Percentiles rank a stretch among this genome's conserved stretches.
These are phyloP conservation scores for Anhinga rufa DNA, from an alignment of 2,113 vertebrate genomes.

Conservation along the genomic window DNA sequence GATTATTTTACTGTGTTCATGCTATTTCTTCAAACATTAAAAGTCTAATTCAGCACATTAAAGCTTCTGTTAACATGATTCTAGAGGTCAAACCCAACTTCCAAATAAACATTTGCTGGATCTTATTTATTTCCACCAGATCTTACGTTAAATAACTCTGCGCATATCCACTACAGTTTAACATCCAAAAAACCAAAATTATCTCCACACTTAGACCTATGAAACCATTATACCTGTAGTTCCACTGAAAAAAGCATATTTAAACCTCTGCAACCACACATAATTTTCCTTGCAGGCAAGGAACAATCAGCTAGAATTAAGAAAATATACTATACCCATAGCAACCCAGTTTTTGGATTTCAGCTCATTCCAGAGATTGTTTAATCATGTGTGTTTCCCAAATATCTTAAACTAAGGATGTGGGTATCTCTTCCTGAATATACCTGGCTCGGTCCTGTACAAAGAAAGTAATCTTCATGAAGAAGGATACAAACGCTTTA, in stretches of 20 bases:
- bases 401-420: constrained; percentile 56
- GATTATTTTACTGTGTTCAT: not conserved
- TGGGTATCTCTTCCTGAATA: constrained; percentile 32
- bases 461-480: not conserved
- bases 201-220: constrained; percentile 13
- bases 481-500: constrained; percentile 13
- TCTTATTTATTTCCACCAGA: constrained; percentile 38
- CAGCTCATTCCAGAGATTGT: constrained; percentile 51
- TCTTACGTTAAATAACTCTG: not conserved
- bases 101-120: not conserved
- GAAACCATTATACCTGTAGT: constrained; percentile 57
- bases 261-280: constrained; percentile 32
- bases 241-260: constrained; percentile 30
- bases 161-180: not conserved
- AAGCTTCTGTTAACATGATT: not conserved
- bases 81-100: constrained; percentile 15
- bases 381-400: constrained; percentile 53
- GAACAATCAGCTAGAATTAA: constrained; percentile 58
- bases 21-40: not conserved
- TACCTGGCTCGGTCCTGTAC: not conserved
- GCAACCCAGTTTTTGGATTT: constrained; percentile 39
- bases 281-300: constrained; percentile 60
- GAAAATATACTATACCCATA: constrained; percentile 27
- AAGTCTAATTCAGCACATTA: not conserved
- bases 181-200: constrained; percentile 30